phyloP scores from a whole-genome alignment of 2,888 invertebrate species.

The Melitaea athalia region DNA sequence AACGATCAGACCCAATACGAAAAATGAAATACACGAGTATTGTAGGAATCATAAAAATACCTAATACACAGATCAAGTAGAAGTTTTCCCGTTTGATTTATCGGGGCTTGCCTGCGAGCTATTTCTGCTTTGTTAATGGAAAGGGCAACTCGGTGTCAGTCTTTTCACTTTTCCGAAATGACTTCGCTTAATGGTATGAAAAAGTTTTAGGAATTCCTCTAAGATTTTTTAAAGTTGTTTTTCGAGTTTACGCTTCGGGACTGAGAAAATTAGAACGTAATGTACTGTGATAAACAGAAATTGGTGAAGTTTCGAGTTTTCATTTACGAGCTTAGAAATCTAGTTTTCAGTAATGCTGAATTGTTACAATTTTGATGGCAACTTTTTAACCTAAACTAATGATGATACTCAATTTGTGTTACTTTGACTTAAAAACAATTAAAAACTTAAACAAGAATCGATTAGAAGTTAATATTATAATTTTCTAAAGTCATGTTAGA shows the following conservation, averaged over 20 bases:
- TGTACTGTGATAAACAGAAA: slow-evolving; percentile 38
- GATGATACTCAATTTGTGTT: too few relatives aligned
- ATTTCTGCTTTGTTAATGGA: slow-evolving; percentile 67
- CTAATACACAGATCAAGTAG: slow-evolving; percentile 20
- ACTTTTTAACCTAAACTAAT: background rate
- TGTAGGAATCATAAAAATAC: slow-evolving; percentile 20
- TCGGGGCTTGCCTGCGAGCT: slow-evolving; percentile 58
- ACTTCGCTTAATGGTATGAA: slow-evolving; percentile 53
- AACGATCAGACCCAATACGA: slow-evolving; percentile 21
- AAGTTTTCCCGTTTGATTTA: slow-evolving; percentile 62
- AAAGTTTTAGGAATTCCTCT: slow-evolving; percentile 43
- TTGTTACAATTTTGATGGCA: background rate
- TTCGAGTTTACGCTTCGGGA: slow-evolving; percentile 34
- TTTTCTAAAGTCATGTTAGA: too few relatives aligned
- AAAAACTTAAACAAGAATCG: too few relatives aligned
- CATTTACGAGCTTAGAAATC: slow-evolving; percentile 5
- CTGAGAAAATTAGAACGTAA: slow-evolving; percentile 37
- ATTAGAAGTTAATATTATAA: too few relatives aligned
- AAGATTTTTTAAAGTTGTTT: slow-evolving; percentile 39
- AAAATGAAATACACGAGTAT: background rate
- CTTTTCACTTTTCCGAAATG: slow-evolving; percentile 64
- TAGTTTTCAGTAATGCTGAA: background rate
- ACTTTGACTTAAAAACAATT: too few relatives aligned
- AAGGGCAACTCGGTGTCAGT: slow-evolving; percentile 59
- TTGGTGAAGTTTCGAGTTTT: slow-evolving; percentile 9